phyloP scores from a whole-genome alignment of 1,140 invertebrate genomes.

The Dendroctonus valens region DNA sequence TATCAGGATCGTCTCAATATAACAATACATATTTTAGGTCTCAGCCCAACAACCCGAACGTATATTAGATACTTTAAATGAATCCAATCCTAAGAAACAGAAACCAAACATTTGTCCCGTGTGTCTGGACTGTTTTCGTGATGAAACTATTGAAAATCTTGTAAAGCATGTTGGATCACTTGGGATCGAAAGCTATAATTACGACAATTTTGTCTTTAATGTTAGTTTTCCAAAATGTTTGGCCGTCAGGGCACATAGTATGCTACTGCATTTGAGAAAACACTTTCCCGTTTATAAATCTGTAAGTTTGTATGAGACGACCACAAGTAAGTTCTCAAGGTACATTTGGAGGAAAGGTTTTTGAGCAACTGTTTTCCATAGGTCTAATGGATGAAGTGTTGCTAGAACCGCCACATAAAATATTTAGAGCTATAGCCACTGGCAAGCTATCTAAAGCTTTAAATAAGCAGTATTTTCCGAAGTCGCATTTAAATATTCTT shows the following conservation, averaged over 20 bases:
- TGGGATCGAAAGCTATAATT: slow-evolving; percentile 50
- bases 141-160: slow-evolving; percentile 50
- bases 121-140: slow-evolving; percentile 65
- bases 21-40: slow-evolving; percentile 1
- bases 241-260: slow-evolving; percentile 51
- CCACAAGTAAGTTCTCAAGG: neutral
- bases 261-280: slow-evolving; percentile 50
- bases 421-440: slow-evolving; percentile 40
- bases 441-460: slow-evolving; percentile 36
- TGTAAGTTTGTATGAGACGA: slow-evolving; percentile 27
- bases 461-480: slow-evolving; percentile 39
- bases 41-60: neutral
- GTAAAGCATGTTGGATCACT: slow-evolving; percentile 50
- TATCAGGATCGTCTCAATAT: neutral
- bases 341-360: no score
- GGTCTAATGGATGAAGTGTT: slow-evolving; percentile 39
- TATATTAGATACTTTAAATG: slow-evolving; percentile 22
- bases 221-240: slow-evolving; percentile 51
- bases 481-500: slow-evolving; percentile 43
- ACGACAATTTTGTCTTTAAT: slow-evolving; percentile 48
- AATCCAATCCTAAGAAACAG: slow-evolving; percentile 26
- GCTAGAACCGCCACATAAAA: slow-evolving; percentile 42
- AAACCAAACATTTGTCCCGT: slow-evolving; percentile 55
- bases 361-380: slow-evolving; percentile 17
- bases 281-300: slow-evolving; percentile 47